These are phyloP conservation scores for Dermolepida albohirtum DNA, from an alignment of 2,888 invertebrate species.

Conservation along the genomic window DNA sequence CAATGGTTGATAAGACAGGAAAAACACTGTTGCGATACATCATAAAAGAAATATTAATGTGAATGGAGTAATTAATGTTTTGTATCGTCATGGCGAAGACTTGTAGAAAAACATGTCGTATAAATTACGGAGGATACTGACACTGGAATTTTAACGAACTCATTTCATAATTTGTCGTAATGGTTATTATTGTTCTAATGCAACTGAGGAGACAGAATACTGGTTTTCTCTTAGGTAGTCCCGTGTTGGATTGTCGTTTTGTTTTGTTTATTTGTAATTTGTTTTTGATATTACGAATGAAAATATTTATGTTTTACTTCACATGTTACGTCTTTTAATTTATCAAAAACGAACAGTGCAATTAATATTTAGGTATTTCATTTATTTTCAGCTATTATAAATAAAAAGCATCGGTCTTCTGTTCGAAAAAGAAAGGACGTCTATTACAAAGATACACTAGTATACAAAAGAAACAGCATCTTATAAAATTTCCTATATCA, in stretches of 20 bases:
- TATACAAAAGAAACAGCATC: no score
- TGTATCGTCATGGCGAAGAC: conserved; percentile 49
- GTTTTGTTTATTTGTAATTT: conserved; percentile 1
- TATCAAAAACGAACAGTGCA: neutral
- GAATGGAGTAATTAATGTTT: conserved; percentile 52
- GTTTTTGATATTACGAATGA: neutral
- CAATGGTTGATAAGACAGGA: conserved; percentile 17
- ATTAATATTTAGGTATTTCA: neutral
- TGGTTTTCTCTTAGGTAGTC: neutral
- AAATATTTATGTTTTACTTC: neutral
- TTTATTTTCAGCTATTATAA: neutral
- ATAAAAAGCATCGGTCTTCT: no score
- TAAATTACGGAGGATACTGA: conserved; percentile 59
- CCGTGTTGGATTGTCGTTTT: no score
- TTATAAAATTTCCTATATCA: no score
- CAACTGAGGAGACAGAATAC: conserved; percentile 43
- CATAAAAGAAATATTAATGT: conserved; percentile 47
- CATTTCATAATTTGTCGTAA: conserved; percentile 62
- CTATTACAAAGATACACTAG: no score
- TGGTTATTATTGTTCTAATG: conserved; percentile 59
- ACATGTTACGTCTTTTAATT: conserved; percentile 7
- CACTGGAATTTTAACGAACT: conserved; percentile 62
- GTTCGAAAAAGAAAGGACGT: no score
- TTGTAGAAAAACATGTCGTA: conserved; percentile 52
- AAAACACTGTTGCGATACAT: conserved; percentile 23